Percentiles rank a stretch among this genome's conserved stretches.
These are phyloP conservation scores for Amazona finschi DNA, from an alignment of 2,797 vertebrate species.

Conservation along the genomic window DNA sequence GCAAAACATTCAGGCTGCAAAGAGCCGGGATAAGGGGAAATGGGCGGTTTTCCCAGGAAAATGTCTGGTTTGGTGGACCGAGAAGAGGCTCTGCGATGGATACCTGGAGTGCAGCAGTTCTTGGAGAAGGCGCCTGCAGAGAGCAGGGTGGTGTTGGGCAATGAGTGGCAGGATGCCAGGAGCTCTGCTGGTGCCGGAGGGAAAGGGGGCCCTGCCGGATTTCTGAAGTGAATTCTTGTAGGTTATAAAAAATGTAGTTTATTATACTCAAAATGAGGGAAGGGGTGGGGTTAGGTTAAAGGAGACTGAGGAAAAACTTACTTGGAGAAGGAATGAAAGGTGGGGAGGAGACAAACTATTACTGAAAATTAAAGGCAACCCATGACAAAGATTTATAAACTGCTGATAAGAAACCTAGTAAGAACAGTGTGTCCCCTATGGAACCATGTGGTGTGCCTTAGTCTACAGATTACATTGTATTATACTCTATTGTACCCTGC, in stretches of 20 bases:
- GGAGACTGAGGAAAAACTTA: neutral
- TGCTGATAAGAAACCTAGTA: neutral
- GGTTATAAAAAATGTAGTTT: neutral
- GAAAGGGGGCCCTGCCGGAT: neutral
- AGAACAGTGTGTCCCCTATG: neutral
- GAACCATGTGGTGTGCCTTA: neutral
- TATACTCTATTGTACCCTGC: neutral
- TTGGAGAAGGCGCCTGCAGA: neutral
- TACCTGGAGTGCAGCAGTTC: neutral
- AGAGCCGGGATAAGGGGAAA: neutral
- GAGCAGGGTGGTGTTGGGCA: neutral
- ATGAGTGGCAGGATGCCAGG: neutral
- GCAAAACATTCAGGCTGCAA: neutral
- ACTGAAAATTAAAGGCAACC: neutral
- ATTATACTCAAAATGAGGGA: neutral
- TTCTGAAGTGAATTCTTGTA: neutral
- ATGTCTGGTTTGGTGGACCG: neutral
- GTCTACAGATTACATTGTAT: neutral
- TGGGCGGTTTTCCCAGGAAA: neutral
- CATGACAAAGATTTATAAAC: neutral
- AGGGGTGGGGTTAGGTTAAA: neutral
- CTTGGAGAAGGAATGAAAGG: neutral
- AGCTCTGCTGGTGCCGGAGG: neutral
- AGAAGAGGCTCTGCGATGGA: neutral
- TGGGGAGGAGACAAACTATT: neutral